Conservation (phyloP, 2,113 vertebrate genomes). For the Mirounga angustirostris region DNA sequence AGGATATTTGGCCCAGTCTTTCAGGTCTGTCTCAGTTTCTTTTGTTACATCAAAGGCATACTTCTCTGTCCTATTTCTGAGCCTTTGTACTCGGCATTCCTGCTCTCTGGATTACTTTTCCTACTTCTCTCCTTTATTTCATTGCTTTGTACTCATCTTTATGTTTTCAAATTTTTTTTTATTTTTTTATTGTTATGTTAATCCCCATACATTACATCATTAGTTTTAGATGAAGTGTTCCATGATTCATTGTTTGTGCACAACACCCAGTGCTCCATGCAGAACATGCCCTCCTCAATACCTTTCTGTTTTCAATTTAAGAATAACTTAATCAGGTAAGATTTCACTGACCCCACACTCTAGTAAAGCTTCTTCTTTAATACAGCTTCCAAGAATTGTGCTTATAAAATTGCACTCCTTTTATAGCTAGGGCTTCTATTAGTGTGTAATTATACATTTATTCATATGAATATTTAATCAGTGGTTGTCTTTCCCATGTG, state of each 20-base stretch:
- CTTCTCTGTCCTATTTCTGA: not conserved
- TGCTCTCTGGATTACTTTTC: not conserved
- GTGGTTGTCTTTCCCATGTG: not conserved
- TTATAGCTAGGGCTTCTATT: not conserved
- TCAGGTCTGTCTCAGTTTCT: not conserved
- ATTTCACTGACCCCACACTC: not conserved
- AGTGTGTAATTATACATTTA: conserved; percentile 1
- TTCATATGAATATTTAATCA: conserved; percentile 43
- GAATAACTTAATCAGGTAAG: not conserved
- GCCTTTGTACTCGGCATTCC: not conserved
- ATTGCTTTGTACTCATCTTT: not conserved
- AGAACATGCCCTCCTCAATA: no score
- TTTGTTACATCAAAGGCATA: not conserved
- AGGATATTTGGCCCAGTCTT: not conserved
- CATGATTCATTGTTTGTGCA: no score
- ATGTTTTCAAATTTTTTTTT: not conserved
- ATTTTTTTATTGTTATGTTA: no score
- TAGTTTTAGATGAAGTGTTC: no score
- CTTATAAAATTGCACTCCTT: not conserved
- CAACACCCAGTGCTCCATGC: no score
- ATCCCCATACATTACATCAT: no score
- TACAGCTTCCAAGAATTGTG: not conserved
- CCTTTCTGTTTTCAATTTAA: not conserved
- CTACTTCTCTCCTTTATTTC: not conserved
- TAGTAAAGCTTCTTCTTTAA: not conserved